Percentiles rank a stretch among this genome's conserved stretches.
Conservation (phyloP, 2,888 invertebrate genomes). For the Plebejus melissa region DNA sequence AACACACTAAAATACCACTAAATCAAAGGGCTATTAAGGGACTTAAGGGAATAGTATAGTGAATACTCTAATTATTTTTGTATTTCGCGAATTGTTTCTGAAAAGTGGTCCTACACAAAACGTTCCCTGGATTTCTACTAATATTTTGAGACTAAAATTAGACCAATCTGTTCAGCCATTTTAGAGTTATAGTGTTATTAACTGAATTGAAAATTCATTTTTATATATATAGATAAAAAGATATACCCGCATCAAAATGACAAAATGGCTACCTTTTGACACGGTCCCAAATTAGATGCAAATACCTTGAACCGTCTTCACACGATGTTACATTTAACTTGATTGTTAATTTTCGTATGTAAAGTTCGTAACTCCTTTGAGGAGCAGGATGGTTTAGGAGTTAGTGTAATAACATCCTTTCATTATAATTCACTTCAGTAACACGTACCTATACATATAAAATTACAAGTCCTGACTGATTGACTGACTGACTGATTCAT, state of each 20-base stretch:
- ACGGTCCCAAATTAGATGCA: background rate
- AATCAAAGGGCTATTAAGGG: background rate
- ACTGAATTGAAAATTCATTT: too few species aligned
- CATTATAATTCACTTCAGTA: background rate
- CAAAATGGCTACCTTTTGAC: conserved; percentile 5
- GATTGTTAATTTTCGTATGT: conserved; percentile 7
- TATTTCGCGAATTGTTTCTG: too few species aligned
- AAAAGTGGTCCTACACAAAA: too few species aligned
- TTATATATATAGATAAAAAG: too few species aligned
- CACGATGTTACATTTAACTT: conserved; percentile 1
- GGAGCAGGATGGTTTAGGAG: background rate
- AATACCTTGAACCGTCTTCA: conserved; percentile 15
- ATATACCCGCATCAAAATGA: background rate
- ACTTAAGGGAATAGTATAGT: background rate
- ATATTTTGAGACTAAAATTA: too few species aligned
- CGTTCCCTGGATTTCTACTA: too few species aligned
- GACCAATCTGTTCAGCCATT: too few species aligned
- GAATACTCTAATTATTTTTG: too few species aligned
- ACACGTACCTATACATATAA: background rate
- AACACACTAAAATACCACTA: background rate
- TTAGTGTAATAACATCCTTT: conserved; percentile 18
- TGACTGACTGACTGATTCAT: too few species aligned
- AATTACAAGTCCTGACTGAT: too few species aligned
- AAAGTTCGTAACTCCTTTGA: conserved; percentile 12
- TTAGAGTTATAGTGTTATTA: too few species aligned